Base-by-base conservation (phyloP, 2,113 vertebrate species). In the Phylloscopus trochilus region DNA sequence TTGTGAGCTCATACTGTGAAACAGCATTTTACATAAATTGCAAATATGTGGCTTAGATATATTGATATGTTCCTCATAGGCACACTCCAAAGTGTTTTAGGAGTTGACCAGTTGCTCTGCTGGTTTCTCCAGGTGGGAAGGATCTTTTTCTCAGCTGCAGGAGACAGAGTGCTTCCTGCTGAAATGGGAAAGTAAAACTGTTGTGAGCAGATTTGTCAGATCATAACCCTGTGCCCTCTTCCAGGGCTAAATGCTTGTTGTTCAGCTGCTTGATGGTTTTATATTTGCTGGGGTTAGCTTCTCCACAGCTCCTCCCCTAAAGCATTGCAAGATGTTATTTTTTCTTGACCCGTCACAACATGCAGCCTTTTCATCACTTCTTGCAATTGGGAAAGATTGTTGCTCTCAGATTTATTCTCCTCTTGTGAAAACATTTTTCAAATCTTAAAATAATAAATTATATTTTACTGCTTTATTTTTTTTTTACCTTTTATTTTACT, bases 41-140 rank as follows among this genome's bases (percentile, higher is more conserved):
- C 4, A 67, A 62, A 83, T 75, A 37, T 3, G 9, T 13, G 9
- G 8, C 11, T 8, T 9, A 27, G 75, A 9, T 47, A 11, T 55
- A n/a, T 2, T 10, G 18, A 22, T 3, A 6, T 14, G 4, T 47
- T 90, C n/a, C n/a, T 69, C 10, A 10, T 28, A 44, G 23, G 6
- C 33, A 37, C 16, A 4, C 3, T 69, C 35, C 15, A 10, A 15
- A 43, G 3, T 7, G 4, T 55, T 49, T 59, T 46, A 27, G 28
- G 23, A 74, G 31, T 7, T 6, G 18, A 2, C 3, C 5, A 2
- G 14, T 64, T 28, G 10, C 13, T 75, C 22, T 75, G 28, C 0
- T 0, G 26, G 11, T 64, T 74, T 67, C 24, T 78, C 2, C 13
- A 4, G 1, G 10, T 41, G 27, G 22, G 30, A 60, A 59, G 4